A percentile compares a stretch with the other conserved stretches of the same genome.
Conservation (phyloP, 2,797 vertebrate species). For the Valencia hispanica region DNA sequence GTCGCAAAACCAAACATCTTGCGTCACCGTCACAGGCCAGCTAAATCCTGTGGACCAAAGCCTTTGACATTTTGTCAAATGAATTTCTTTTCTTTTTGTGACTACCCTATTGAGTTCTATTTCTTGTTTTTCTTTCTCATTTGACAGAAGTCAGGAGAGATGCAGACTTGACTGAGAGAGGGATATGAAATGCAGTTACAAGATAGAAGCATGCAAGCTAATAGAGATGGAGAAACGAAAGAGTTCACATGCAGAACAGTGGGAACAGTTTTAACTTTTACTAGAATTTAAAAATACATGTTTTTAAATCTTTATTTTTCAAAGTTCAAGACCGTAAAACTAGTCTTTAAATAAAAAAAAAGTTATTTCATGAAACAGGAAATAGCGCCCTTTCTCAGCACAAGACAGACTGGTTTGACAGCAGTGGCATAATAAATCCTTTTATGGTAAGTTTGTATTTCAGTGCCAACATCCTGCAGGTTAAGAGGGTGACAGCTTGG, state of each 20-base stretch:
- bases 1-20: too few species aligned
- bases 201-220: background rate
- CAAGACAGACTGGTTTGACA: slow-evolving; percentile 1
- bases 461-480: background rate
- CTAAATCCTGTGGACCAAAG: background rate
- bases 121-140: background rate
- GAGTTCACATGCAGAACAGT: background rate
- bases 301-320: background rate
- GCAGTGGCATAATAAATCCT: background rate
- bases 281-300: background rate
- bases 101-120: background rate
- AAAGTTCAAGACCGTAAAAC: background rate
- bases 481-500: background rate
- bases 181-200: background rate
- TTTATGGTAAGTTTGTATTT: background rate
- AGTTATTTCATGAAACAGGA: background rate
- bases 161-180: too few species aligned
- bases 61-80: background rate
- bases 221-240: background rate
- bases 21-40: too few species aligned
- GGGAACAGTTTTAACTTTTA: background rate
- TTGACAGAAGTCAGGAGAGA: too few species aligned
- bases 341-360: background rate
- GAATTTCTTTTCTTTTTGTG: background rate
- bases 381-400: background rate